Percentiles rank a stretch among this genome's conserved stretches.
Evolutionary conservation across 1,140 invertebrate species (phyloP).

Genomic region (Hyphantria cunea): DNA sequence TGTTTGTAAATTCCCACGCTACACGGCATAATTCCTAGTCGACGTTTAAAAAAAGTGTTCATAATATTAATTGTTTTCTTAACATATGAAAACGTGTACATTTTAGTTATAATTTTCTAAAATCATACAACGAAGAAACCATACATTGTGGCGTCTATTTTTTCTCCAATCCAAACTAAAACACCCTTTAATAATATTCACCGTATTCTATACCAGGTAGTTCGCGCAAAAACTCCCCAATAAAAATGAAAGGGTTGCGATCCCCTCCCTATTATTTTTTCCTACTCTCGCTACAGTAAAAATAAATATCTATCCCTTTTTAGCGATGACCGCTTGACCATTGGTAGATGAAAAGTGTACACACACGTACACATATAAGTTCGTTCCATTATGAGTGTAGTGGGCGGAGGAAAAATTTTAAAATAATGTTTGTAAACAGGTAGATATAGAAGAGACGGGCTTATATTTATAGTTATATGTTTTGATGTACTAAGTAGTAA

Average conservation of each 20-base stretch:
- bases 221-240: constrained; percentile 15
- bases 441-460: background rate
- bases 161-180: too few relatives aligned
- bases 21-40: too few relatives aligned
- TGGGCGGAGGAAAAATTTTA: constrained; percentile 24
- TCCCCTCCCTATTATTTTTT: constrained; percentile 15
- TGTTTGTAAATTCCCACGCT: too few relatives aligned
- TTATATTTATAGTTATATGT: too few relatives aligned
- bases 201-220: constrained; percentile 1
- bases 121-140: too few relatives aligned
- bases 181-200: constrained; percentile 1
- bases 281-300: constrained; percentile 14
- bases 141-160: too few relatives aligned
- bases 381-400: background rate
- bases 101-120: too few relatives aligned
- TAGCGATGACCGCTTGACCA: constrained; percentile 64
- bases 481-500: too few relatives aligned
- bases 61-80: too few relatives aligned
- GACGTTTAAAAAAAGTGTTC: too few relatives aligned
- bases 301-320: constrained; percentile 42
- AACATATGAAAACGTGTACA: too few relatives aligned
- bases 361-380: constrained; percentile 21
- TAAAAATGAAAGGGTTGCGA: constrained; percentile 23
- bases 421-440: background rate
- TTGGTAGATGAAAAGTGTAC: constrained; percentile 46